Percentiles rank a stretch among this genome's conserved stretches.
Evolutionary conservation across 2,113 vertebrate genomes (phyloP).

Genomic region (Myiozetetes cayanensis): DNA sequence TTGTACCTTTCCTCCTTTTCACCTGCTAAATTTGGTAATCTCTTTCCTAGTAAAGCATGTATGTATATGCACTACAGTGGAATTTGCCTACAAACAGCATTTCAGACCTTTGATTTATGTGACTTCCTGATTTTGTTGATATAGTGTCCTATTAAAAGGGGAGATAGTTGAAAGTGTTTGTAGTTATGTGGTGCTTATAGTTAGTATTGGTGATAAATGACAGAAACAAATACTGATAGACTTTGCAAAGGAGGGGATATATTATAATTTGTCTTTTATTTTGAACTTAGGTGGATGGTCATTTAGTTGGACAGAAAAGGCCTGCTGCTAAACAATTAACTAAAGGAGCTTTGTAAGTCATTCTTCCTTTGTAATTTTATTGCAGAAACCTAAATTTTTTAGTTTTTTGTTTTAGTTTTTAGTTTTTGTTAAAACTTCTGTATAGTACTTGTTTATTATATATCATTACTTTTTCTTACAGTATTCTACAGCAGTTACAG

Average conservation of each 20-base stretch:
- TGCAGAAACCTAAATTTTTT: background rate
- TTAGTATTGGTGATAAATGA: background rate
- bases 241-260: background rate
- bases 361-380: background rate
- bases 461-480: constrained; percentile 46
- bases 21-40: background rate
- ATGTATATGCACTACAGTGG: background rate
- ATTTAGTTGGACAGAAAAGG: constrained; percentile 82
- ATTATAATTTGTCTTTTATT: constrained; percentile 41
- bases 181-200: background rate
- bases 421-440: background rate
- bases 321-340: constrained; percentile 87
- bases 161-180: background rate
- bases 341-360: constrained; percentile 91
- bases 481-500: constrained; percentile 88
- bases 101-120: background rate
- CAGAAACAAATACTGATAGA: background rate
- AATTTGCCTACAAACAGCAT: background rate
- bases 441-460: background rate
- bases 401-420: background rate
- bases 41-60: background rate
- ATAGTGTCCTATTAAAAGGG: background rate
- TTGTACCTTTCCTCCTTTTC: background rate
- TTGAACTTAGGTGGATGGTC: constrained; percentile 73
- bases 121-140: background rate